These are phyloP conservation scores for Momotus momota DNA, from an alignment of 2,797 vertebrate species.

Conservation along the genomic window DNA sequence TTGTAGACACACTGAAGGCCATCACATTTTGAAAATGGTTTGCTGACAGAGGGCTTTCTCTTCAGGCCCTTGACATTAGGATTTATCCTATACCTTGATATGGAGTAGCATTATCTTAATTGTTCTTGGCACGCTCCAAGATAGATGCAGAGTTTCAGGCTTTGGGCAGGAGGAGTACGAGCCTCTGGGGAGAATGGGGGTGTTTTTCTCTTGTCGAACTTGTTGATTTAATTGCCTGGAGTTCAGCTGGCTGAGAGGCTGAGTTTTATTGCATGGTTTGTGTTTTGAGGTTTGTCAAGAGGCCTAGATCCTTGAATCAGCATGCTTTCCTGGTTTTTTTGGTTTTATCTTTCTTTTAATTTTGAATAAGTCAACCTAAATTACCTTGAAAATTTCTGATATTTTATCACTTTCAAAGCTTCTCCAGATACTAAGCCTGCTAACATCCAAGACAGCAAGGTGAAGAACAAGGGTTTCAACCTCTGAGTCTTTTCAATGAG, in stretches of 20 bases:
- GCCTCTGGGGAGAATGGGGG: background rate
- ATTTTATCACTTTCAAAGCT: background rate
- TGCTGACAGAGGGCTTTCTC: background rate
- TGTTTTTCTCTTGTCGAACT: conserved; percentile 47
- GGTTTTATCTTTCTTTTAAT: background rate
- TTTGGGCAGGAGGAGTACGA: background rate
- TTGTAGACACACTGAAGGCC: background rate
- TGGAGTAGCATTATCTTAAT: background rate
- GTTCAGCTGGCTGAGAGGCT: background rate
- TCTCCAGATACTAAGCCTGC: background rate
- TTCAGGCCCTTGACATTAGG: background rate
- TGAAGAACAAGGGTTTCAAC: background rate
- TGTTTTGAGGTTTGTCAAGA: conserved; percentile 3
- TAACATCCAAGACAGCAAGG: background rate
- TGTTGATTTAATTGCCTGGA: conserved; percentile 30
- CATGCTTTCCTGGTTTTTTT: background rate
- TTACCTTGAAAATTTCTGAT: background rate
- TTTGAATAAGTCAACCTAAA: conserved; percentile 7
- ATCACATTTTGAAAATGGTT: background rate
- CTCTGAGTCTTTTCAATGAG: background rate
- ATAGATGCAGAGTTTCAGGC: background rate
- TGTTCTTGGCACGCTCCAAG: background rate
- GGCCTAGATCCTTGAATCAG: background rate
- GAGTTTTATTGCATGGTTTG: conserved; percentile 38
- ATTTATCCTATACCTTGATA: background rate